Percentiles rank a stretch among this genome's conserved stretches.
Evolutionary conservation across 2,797 vertebrate genomes (phyloP).

Genomic region (Diplodus puntazzo): DNA sequence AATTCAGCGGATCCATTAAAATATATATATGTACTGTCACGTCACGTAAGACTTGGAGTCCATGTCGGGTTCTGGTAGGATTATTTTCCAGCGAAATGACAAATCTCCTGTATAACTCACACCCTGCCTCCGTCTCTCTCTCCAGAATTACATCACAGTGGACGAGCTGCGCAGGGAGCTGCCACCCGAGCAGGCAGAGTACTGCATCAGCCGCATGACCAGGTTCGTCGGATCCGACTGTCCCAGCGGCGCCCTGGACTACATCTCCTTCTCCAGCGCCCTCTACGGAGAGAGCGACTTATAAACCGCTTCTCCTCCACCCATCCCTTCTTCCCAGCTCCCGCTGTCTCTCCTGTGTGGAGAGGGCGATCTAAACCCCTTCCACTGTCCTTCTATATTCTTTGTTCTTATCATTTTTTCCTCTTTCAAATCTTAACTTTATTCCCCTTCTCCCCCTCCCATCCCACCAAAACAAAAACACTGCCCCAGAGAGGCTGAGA

Average conservation of each 20-base stretch:
- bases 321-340: conserved; percentile 45
- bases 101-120: not conserved
- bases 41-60: too few relatives aligned
- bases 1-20: too few relatives aligned
- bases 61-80: too few relatives aligned
- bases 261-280: conserved; percentile 94
- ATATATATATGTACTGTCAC: too few relatives aligned
- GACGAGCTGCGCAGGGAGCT: conserved; percentile 92
- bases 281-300: conserved; percentile 95
- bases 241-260: conserved; percentile 89
- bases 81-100: not conserved
- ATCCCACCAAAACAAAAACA: conserved; percentile 14
- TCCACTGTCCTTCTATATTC: conserved; percentile 51
- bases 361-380: conserved; percentile 71
- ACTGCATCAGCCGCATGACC: conserved; percentile 93
- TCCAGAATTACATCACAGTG: conserved; percentile 89
- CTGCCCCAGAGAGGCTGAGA: conserved; percentile 61
- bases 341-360: conserved; percentile 67
- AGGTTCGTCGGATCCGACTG: conserved; percentile 85
- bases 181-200: conserved; percentile 91
- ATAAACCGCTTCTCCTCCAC: conserved; percentile 76
- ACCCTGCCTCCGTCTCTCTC: not conserved
- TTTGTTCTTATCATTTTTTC: conserved; percentile 50
- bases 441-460: not conserved
- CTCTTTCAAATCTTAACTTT: conserved; percentile 50